These are phyloP conservation scores for Drosophila recens DNA, from an alignment of 2,888 invertebrate species.

Conservation along the genomic window DNA sequence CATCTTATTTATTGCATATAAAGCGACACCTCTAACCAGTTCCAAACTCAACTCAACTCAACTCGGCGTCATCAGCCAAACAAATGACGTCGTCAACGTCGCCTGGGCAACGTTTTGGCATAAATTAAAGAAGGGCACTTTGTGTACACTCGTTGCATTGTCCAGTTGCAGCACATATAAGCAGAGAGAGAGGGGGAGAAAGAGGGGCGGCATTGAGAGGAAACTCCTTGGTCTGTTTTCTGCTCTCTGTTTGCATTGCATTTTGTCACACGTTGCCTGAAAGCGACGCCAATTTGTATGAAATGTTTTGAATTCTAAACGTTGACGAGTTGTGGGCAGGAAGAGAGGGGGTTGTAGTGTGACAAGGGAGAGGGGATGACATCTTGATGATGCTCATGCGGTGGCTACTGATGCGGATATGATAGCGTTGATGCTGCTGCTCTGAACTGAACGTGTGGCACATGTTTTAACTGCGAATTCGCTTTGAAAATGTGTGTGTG, in stretches of 20 bases:
- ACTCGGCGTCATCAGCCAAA: slow-evolving; percentile 21
- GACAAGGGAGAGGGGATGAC: background rate
- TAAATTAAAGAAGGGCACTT: slow-evolving; percentile 74
- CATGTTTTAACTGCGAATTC: slow-evolving; percentile 31
- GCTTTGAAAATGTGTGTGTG: slow-evolving; percentile 16
- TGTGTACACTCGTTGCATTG: slow-evolving; percentile 45
- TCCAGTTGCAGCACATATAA: slow-evolving; percentile 36
- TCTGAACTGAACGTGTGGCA: slow-evolving; percentile 32
- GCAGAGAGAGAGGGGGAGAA: background rate
- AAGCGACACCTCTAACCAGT: slow-evolving; percentile 69
- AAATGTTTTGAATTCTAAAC: slow-evolving; percentile 78
- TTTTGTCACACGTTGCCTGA: slow-evolving; percentile 79
- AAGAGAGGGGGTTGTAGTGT: background rate
- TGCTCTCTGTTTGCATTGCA: slow-evolving; percentile 70
- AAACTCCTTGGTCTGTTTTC: slow-evolving; percentile 29
- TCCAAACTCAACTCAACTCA: slow-evolving; percentile 21
- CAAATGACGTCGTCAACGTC: slow-evolving; percentile 78
- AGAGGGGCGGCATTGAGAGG: background rate
- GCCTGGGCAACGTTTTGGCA: slow-evolving; percentile 73
- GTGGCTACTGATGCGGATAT: slow-evolving; percentile 58
- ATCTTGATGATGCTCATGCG: slow-evolving; percentile 53
- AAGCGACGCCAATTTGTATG: slow-evolving; percentile 81
- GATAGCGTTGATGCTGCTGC: slow-evolving; percentile 26
- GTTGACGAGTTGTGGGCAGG: slow-evolving; percentile 32
- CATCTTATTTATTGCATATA: slow-evolving; percentile 77